These are phyloP conservation scores for Danaus plexippus DNA, from an alignment of 1,140 invertebrate species.

Conservation along the genomic window DNA sequence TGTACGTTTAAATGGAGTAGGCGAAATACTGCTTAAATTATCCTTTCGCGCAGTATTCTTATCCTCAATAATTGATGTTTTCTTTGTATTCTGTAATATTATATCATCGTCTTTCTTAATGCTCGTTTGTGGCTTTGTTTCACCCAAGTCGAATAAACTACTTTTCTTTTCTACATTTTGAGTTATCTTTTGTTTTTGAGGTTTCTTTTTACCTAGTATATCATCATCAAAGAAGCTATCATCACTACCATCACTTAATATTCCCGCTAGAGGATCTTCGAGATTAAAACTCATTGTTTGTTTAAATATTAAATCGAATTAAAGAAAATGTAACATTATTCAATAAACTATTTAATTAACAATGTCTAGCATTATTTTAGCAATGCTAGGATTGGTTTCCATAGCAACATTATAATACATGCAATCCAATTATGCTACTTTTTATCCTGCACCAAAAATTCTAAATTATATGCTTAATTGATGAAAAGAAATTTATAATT, in stretches of 20 bases:
- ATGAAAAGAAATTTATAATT: no score
- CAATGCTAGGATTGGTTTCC: no score
- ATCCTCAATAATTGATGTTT: neutral
- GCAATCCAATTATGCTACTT: no score
- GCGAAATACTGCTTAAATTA: conserved; percentile 26
- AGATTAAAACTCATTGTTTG: conserved; percentile 60
- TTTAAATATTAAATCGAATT: conserved; percentile 23
- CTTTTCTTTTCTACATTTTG: conserved; percentile 48
- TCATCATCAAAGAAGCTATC: conserved; percentile 71
- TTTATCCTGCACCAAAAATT: no score
- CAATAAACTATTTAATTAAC: no score
- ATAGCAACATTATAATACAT: no score
- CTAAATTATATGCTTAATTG: no score
- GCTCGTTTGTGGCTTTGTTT: conserved; percentile 22
- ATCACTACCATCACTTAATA: conserved; percentile 69
- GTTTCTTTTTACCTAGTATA: conserved; percentile 57
- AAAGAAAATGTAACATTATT: no score
- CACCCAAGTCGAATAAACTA: conserved; percentile 54
- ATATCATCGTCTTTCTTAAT: conserved; percentile 13
- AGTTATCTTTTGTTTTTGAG: conserved; percentile 39
- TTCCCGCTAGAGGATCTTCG: conserved; percentile 67
- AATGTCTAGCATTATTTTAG: no score
- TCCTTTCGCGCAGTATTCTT: conserved; percentile 19
- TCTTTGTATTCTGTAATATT: no score
- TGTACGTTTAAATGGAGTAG: conserved; percentile 31